A percentile compares a stretch with the other conserved stretches of the same genome.
Evolutionary conservation across 2,113 vertebrate genomes (phyloP).

Genomic region (Motacilla tschutschensis): DNA sequence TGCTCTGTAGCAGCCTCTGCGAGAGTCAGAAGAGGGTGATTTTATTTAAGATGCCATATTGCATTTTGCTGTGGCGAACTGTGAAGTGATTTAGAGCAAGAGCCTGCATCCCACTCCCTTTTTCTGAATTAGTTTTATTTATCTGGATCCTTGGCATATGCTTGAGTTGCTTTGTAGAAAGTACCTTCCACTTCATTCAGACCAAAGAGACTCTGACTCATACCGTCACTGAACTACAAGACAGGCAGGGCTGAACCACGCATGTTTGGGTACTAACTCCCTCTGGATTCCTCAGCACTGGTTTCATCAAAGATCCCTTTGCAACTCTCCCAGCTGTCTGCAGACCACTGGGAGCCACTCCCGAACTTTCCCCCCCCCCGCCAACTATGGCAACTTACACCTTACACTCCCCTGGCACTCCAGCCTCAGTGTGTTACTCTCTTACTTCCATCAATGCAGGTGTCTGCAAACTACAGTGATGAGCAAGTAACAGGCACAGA

Average conservation of each 20-base stretch:
- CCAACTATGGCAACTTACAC: not conserved
- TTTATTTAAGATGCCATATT: slow-evolving; percentile 65
- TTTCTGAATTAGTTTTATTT: slow-evolving; percentile 68
- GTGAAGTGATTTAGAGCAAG: slow-evolving; percentile 41
- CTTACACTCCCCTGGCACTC: not conserved
- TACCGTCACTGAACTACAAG: slow-evolving; percentile 34
- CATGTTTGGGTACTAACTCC: slow-evolving; percentile 56
- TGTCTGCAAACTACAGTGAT: not conserved
- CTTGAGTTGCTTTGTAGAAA: slow-evolving; percentile 59
- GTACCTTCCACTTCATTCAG: slow-evolving; percentile 67
- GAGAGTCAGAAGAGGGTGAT: slow-evolving; percentile 47
- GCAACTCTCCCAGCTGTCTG: not conserved
- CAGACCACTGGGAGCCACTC: not conserved
- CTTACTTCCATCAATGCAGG: not conserved
- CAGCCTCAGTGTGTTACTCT: not conserved
- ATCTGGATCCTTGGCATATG: slow-evolving; percentile 48
- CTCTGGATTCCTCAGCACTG: slow-evolving; percentile 11
- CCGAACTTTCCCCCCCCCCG: fast-evolving
- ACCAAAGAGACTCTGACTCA: slow-evolving; percentile 57
- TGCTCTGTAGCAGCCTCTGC: slow-evolving; percentile 48
- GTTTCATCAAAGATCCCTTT: not conserved
- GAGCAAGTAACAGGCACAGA: not conserved
- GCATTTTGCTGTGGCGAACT: not conserved
- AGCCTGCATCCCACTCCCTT: slow-evolving; percentile 53
- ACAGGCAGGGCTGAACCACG: slow-evolving; percentile 46